Evolutionary conservation across 2,888 invertebrate species (phyloP).

Genomic region (Drosophila histrio): DNA sequence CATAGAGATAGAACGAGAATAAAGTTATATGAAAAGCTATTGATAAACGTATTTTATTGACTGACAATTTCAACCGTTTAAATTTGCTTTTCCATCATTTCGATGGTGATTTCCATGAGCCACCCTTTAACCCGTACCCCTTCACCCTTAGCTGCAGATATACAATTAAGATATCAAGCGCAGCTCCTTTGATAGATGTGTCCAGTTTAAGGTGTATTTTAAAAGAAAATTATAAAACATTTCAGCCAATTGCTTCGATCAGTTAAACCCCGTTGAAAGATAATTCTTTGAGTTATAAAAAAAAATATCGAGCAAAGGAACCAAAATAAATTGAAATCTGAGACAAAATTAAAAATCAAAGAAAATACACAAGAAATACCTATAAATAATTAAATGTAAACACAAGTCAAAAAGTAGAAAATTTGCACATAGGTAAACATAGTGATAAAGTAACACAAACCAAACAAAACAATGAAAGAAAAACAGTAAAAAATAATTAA

Average conservation of each 20-base stretch:
- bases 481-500: constrained; percentile 2
- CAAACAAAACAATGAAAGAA: constrained; percentile 23
- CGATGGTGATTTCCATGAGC: background rate
- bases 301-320: constrained; percentile 28
- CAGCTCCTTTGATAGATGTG: constrained; percentile 34
- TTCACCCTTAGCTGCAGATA: constrained; percentile 5
- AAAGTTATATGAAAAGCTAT: constrained; percentile 1
- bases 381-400: constrained; percentile 54
- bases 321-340: constrained; percentile 25
- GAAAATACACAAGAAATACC: constrained; percentile 21
- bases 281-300: constrained; percentile 27
- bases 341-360: constrained; percentile 8
- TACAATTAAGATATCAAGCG: constrained; percentile 4
- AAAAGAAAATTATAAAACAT: background rate
- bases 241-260: constrained; percentile 50
- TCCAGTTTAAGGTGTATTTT: constrained; percentile 26
- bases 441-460: constrained; percentile 56
- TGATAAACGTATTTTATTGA: constrained; percentile 28
- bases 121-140: background rate
- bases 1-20: background rate
- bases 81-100: constrained; percentile 19
- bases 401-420: constrained; percentile 50
- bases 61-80: constrained; percentile 36
- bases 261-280: constrained; percentile 37
- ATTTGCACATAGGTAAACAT: constrained; percentile 57